Evolutionary conservation across 2,797 vertebrate genomes (phyloP).

Genomic region (Gadopsis bispinosus): DNA sequence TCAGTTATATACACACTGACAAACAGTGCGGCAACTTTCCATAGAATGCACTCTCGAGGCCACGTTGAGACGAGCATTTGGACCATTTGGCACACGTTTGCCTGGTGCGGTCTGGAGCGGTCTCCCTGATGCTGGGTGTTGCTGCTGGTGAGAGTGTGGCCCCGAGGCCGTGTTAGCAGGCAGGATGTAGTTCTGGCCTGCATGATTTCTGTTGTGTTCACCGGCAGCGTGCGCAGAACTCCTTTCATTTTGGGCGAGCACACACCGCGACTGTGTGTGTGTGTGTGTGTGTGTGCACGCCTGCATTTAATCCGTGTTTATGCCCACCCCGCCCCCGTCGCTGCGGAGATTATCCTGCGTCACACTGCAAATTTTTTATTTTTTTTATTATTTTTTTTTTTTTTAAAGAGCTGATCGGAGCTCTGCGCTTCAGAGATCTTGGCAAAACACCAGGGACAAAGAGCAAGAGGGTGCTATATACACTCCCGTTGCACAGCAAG

Average conservation of each 20-base stretch:
- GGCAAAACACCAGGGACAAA: constrained; percentile 85
- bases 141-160: constrained; percentile 38
- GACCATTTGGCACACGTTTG: constrained; percentile 67
- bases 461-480: constrained; percentile 79
- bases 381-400: constrained; percentile 55
- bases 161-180: constrained; percentile 45
- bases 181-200: constrained; percentile 21
- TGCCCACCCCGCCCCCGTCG: constrained; percentile 79
- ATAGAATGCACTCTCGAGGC: constrained; percentile 14
- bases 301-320: constrained; percentile 81
- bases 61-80: constrained; percentile 57
- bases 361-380: constrained; percentile 75
- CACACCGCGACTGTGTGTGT: not conserved
- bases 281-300: constrained; percentile 30
- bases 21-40: constrained; percentile 41
- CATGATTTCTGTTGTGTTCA: constrained; percentile 57
- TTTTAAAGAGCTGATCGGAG: constrained; percentile 75
- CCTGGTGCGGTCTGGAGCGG: too few relatives aligned
- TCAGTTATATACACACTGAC: constrained; percentile 26
- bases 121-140: constrained; percentile 27
- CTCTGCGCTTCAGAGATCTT: constrained; percentile 82
- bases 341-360: constrained; percentile 85
- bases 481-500: constrained; percentile 43
- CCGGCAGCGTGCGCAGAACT: constrained; percentile 48
- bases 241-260: constrained; percentile 31